These are phyloP conservation scores for Carettochelys insculpta DNA, from an alignment of 2,113 vertebrate species.

Conservation along the genomic window DNA sequence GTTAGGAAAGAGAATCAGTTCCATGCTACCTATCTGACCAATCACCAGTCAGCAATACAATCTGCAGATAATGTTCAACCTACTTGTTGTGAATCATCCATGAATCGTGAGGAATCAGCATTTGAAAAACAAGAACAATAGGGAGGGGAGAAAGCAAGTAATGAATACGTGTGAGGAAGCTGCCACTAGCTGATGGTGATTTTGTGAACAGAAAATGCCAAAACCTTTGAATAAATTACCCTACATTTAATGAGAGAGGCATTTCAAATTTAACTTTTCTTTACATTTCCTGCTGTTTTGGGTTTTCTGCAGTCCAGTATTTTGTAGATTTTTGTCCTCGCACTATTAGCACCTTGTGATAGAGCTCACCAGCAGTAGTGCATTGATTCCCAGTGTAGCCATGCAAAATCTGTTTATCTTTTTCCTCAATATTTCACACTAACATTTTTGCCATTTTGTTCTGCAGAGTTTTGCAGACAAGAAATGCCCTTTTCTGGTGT, in stretches of 20 bases:
- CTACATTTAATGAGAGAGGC: not conserved
- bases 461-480: not conserved
- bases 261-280: slow-evolving; percentile 11
- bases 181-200: not conserved
- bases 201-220: slow-evolving; percentile 20
- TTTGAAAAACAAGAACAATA: not conserved
- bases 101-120: not conserved
- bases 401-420: not conserved
- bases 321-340: not conserved
- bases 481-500: not conserved
- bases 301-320: not conserved
- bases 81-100: not conserved
- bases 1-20: not conserved
- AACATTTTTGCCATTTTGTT: slow-evolving; percentile 33
- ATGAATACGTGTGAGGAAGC: not conserved
- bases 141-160: not conserved
- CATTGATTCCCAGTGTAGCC: not conserved
- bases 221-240: slow-evolving; percentile 8
- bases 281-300: not conserved
- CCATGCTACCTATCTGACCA: not conserved
- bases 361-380: not conserved
- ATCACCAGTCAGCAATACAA: not conserved
- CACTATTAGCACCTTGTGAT: slow-evolving; percentile 16
- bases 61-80: not conserved
- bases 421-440: not conserved